Conservation (phyloP, 2,797 vertebrate genomes). For the Moxostoma hubbsi region DNA sequence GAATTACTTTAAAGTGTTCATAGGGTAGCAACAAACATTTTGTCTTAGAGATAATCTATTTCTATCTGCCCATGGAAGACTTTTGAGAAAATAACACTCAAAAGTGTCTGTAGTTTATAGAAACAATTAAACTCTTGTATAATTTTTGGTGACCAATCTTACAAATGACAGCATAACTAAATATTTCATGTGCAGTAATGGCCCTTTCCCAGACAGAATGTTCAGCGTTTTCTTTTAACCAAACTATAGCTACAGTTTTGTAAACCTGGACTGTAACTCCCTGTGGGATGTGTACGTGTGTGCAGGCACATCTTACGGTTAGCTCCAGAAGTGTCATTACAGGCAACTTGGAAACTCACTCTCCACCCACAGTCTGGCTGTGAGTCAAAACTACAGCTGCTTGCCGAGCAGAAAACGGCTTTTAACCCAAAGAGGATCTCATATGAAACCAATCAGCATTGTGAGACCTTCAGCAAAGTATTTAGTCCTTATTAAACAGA, state of each 20-base stretch:
- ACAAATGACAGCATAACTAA: background rate
- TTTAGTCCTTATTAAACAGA: slow-evolving; percentile 45
- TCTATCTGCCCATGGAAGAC: no score
- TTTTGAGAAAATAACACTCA: no score
- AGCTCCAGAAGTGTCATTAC: slow-evolving; percentile 57
- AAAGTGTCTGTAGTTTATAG: no score
- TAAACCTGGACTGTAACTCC: slow-evolving; percentile 1
- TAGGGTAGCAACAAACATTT: no score
- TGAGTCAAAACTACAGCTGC: slow-evolving; percentile 11
- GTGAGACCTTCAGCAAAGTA: slow-evolving; percentile 24
- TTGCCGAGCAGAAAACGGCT: background rate
- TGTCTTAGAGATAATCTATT: no score
- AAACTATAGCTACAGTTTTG: background rate
- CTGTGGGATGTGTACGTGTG: slow-evolving; percentile 58
- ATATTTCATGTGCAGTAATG: background rate
- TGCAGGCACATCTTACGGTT: slow-evolving; percentile 61
- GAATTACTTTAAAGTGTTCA: no score
- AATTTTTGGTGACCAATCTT: no score
- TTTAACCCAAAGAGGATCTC: background rate
- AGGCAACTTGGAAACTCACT: background rate
- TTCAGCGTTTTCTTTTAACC: background rate
- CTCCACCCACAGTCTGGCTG: slow-evolving; percentile 22
- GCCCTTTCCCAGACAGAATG: background rate
- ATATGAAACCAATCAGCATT: slow-evolving; percentile 25
- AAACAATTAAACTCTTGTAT: no score